Evolutionary conservation across 2,888 invertebrate genomes (phyloP), one percentile per base, ranked within the genome.

Genomic region (Eurois occulta): DNA sequence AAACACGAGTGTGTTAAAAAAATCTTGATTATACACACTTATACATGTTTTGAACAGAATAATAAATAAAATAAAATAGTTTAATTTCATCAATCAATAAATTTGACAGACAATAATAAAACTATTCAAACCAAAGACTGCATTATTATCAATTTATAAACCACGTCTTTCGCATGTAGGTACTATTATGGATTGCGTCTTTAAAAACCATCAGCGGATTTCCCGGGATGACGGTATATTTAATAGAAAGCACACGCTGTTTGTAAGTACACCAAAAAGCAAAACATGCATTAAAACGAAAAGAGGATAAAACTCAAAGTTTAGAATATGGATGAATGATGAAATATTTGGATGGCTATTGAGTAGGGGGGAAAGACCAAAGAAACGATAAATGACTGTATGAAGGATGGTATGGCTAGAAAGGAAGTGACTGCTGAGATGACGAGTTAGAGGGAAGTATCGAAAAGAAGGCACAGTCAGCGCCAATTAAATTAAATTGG

Each of bases 241-340:
- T 18, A 32, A 65, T 65, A 55, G 55, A 41, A 52, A 83, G 64
- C 58, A 78, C 55, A 72, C 62, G 52, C 52, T 70, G 70, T 67
- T 84, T 84, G 84, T 80, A 72, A 75, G 46, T 76, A 60, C 81
- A 84, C 76, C 58, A 80, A 81, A 74, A 81, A 84, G 55, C 60
- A 60, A 35, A 58, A 52, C 75, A 65, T 70, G 66, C 60, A 38
- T 41, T 38, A 24, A n/a, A 38, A 75, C 3, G 18, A 58, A 38
- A 78, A 58, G 16, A n/a, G n/a, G n/a, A 64, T 64, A 64, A 38
- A 24, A 60, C 7, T 65, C 16, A 41, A 41, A 65, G 65, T 41
- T 41, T 41, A 8, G 8, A 65, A n/a, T 18, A 28, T 18, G n/a
- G 35, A 65, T 28, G 18, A n/a, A n/a, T n/a, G n/a, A n/a, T n/a